Percentiles rank a stretch among this genome's conserved stretches.
These are phyloP conservation scores for Enteromius argenteus DNA, from an alignment of 2,797 vertebrate species.

Conservation along the genomic window DNA sequence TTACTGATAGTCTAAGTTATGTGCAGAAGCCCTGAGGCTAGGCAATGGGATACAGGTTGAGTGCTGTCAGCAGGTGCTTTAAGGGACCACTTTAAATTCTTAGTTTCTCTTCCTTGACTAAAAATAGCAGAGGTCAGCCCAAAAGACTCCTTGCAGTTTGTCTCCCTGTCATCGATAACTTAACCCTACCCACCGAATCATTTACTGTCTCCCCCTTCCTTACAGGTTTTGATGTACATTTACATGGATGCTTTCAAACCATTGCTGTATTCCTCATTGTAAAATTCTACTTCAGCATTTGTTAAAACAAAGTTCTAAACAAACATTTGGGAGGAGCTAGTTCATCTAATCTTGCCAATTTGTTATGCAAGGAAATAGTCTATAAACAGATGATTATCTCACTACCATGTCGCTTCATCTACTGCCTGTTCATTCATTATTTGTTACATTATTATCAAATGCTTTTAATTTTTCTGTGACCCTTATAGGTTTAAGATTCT, in stretches of 20 bases:
- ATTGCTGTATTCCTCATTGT: neutral
- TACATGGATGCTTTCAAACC: neutral
- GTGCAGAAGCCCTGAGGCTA: neutral
- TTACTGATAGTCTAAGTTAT: neutral
- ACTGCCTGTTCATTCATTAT: too few species aligned
- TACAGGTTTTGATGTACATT: neutral
- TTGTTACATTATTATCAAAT: neutral
- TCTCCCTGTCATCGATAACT: constrained; percentile 16
- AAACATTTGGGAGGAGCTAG: constrained; percentile 18
- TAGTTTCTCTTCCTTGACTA: constrained; percentile 68
- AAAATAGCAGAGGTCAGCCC: constrained; percentile 68
- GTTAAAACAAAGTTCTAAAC: neutral
- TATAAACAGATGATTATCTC: constrained; percentile 2
- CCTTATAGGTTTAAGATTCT: neutral
- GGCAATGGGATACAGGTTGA: constrained; percentile 56
- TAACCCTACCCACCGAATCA: neutral
- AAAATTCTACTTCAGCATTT: neutral
- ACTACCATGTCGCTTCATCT: neutral
- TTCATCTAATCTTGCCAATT: neutral
- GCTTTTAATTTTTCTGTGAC: too few species aligned
- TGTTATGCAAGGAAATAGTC: neutral
- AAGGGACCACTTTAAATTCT: constrained; percentile 73
- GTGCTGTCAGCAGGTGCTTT: constrained; percentile 76
- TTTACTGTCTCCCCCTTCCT: neutral
- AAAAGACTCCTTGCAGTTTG: constrained; percentile 58